Conservation (phyloP, 2,888 invertebrate species). For the Chaetogeoica ovagalla region DNA sequence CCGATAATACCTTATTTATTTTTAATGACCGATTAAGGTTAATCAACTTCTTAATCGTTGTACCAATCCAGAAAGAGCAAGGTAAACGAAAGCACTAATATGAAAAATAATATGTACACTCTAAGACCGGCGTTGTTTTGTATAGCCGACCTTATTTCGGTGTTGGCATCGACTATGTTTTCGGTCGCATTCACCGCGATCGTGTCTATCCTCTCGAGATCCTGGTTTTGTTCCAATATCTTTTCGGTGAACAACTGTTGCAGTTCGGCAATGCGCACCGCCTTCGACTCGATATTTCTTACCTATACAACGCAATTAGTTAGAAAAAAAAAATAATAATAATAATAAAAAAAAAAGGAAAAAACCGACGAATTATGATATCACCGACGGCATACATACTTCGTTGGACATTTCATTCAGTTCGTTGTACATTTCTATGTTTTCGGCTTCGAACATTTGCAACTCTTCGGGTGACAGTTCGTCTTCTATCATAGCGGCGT, state of each 20-base stretch:
- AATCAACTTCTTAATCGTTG: slow-evolving; percentile 69
- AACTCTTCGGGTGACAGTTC: slow-evolving; percentile 82
- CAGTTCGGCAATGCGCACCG: slow-evolving; percentile 90
- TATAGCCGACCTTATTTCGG: slow-evolving; percentile 95
- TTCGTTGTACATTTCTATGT: slow-evolving; percentile 82
- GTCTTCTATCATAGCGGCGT: slow-evolving; percentile 58
- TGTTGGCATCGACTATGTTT: slow-evolving; percentile 94
- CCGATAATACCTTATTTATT: no score
- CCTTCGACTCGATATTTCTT: slow-evolving; percentile 85
- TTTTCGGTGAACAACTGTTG: slow-evolving; percentile 97
- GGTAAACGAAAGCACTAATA: slow-evolving; percentile 93
- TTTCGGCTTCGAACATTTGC: slow-evolving; percentile 92
- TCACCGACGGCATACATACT: slow-evolving; percentile 59
- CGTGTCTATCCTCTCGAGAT: slow-evolving; percentile 86
- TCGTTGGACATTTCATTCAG: slow-evolving; percentile 87
- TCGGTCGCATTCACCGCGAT: slow-evolving; percentile 90
- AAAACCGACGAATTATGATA: no score
- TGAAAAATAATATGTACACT: slow-evolving; percentile 92
- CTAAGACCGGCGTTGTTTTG: slow-evolving; percentile 94
- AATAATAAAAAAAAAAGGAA: neutral
- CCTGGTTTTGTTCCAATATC: slow-evolving; percentile 89
- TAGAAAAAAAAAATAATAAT: neutral
- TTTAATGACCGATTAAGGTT: neutral
- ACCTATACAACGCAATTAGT: slow-evolving; percentile 59
- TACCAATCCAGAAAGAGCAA: slow-evolving; percentile 98